Evolutionary conservation across 2,113 vertebrate genomes (phyloP), one percentile per base, ranked within the genome.

Genomic region (Sorex fumeus): DNA sequence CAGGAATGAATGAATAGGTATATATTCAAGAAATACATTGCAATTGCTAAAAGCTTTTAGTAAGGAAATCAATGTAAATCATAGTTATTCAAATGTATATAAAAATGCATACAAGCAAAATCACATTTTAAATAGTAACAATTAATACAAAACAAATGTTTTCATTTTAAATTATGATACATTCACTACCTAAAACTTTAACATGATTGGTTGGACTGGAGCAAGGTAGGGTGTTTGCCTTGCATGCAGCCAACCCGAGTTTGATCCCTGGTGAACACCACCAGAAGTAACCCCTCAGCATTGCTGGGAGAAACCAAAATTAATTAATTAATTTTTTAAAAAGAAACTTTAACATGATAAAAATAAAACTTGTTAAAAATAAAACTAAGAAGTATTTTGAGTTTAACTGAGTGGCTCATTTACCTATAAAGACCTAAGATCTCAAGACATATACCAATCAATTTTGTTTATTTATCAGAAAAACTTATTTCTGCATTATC

Each of bases 401-500:
- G 19, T 2, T 85, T 23, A 12, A 84, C 6, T 40, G 1, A 84
- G 53, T 71, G 91, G 27, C 11, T 93, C 75, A 74, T 62, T 93
- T 80, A 84, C 10, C 57, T 77, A 72, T 50, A 88, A 78, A 93
- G 18, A 47, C 19, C 15, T 72, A 2, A 45, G 43, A 70, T 70
- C 32, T 66, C 75, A 72, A 84, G 34, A 91, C 27, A 76, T 36
- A 62, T 18, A 78, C 40, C 11, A 87, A 84, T 23, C 40, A 93
- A 82, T 91, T 62, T 62, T 87, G 11, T 83, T 92, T 72, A 89
- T 50, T 36, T 45, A 71, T 13, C 45, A 79, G n/a, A 91, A 71
- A 91, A 90, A 50, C 28, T 74, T 47, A 78, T 32, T 92, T 88
- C 27, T 83, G 18, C 13, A 92, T 78, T 16, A 64, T 25, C 60